These are phyloP conservation scores for Denticeps clupeoides DNA, from an alignment of 2,797 vertebrate species.

Conservation along the genomic window DNA sequence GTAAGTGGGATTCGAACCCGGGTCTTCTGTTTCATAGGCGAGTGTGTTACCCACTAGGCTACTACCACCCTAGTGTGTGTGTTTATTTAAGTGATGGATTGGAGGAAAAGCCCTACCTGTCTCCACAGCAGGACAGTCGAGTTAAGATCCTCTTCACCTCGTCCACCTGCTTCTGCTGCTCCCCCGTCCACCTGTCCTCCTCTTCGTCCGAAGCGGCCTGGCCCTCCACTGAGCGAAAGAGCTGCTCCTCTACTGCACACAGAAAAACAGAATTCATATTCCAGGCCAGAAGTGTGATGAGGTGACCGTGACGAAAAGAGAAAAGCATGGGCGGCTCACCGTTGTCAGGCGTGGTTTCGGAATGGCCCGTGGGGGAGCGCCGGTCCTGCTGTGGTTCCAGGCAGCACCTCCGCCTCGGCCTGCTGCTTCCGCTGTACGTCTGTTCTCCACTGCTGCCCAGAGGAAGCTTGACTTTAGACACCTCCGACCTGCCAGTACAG, in stretches of 20 bases:
- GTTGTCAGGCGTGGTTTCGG: conserved; percentile 50
- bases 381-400: conserved; percentile 43
- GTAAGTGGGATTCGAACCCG: no score
- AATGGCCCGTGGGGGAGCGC: conserved; percentile 55
- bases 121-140: conserved; percentile 62
- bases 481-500: conserved; percentile 52
- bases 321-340: conserved; percentile 45
- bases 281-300: no score
- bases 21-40: no score
- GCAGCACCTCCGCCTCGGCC: conserved; percentile 26
- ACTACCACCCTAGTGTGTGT: no score
- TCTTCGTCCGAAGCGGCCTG: conserved; percentile 88
- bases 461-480: conserved; percentile 32
- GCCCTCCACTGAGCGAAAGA: conserved; percentile 83
- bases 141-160: conserved; percentile 52
- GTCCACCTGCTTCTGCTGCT: conserved; percentile 47
- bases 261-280: conserved; percentile 1
- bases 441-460: conserved; percentile 30
- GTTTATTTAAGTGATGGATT: not conserved
- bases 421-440: conserved; percentile 18
- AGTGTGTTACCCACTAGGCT: no score
- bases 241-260: conserved; percentile 70
- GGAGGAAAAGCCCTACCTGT: conserved; percentile 46
- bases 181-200: conserved; percentile 65
- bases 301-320: not conserved